Evolutionary conservation across 2,888 invertebrate genomes (phyloP).

Genomic region (Thecocarcelia acutangulata): DNA sequence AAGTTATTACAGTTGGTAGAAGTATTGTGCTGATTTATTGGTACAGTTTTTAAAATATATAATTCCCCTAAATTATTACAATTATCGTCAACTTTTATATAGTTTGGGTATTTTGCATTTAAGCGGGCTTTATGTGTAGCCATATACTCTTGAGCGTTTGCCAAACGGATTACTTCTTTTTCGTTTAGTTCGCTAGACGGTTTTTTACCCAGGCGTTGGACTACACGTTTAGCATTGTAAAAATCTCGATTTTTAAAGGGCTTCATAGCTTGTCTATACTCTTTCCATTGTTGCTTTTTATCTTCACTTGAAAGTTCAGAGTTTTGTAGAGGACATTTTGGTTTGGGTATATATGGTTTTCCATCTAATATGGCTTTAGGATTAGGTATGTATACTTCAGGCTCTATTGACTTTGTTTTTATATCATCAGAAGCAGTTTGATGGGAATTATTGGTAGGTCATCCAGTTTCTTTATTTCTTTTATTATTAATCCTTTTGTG

Average conservation of each 20-base stretch:
- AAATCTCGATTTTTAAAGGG: conserved; percentile 78
- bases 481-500: conserved; percentile 8
- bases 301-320: conserved; percentile 75
- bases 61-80: conserved; percentile 13
- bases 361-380: conserved; percentile 39
- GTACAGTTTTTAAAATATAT: conserved; percentile 32
- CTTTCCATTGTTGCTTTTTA: conserved; percentile 74
- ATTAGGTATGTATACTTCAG: conserved; percentile 56
- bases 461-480: background rate
- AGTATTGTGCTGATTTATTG: background rate
- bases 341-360: conserved; percentile 63
- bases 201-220: conserved; percentile 76
- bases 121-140: conserved; percentile 72
- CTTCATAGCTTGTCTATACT: conserved; percentile 77
- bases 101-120: conserved; percentile 41
- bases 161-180: conserved; percentile 72
- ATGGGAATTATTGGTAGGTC: background rate
- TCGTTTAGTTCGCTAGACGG: conserved; percentile 74
- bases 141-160: conserved; percentile 74
- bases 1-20: too few species aligned
- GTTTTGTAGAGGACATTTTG: conserved; percentile 71
- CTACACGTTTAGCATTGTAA: conserved; percentile 75
- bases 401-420: background rate
- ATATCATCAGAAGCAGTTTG: background rate
- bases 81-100: conserved; percentile 30